phyloP scores from a whole-genome alignment of 2,113 vertebrate species.

The Benitochromis conjunctus region DNA sequence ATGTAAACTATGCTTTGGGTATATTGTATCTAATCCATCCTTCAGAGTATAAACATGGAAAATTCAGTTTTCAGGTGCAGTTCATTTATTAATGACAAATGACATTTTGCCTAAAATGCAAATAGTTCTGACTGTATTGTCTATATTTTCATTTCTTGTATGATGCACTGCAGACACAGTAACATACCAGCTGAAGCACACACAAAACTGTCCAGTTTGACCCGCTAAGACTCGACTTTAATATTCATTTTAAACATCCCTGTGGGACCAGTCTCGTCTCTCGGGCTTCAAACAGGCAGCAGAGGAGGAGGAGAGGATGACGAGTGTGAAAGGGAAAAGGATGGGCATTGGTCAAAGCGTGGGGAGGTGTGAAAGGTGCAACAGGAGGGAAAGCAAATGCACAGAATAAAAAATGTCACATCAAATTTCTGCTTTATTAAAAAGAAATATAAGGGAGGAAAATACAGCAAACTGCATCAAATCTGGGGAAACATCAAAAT shows the following conservation, averaged over 20 bases:
- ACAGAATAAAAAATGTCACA: not conserved
- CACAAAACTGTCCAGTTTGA: not conserved
- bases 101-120: not conserved
- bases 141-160: not conserved
- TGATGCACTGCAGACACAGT: not conserved
- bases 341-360: not conserved
- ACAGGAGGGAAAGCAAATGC: not conserved
- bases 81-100: not conserved
- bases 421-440: not conserved
- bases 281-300: constrained; percentile 17
- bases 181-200: not conserved
- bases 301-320: not conserved
- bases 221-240: not conserved
- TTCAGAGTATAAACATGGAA: not conserved
- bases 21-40: not conserved
- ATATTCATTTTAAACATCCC: constrained; percentile 20
- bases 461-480: not conserved
- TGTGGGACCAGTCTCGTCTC: not conserved
- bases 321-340: not conserved
- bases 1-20: not conserved
- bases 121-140: not conserved
- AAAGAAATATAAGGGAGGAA: not conserved
- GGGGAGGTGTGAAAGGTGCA: not conserved
- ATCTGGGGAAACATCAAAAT: not conserved
- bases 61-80: not conserved